A percentile compares a stretch with the other conserved stretches of the same genome.
Evolutionary conservation across 2,113 vertebrate species (phyloP).

Genomic region (Rhynchomys soricoides): DNA sequence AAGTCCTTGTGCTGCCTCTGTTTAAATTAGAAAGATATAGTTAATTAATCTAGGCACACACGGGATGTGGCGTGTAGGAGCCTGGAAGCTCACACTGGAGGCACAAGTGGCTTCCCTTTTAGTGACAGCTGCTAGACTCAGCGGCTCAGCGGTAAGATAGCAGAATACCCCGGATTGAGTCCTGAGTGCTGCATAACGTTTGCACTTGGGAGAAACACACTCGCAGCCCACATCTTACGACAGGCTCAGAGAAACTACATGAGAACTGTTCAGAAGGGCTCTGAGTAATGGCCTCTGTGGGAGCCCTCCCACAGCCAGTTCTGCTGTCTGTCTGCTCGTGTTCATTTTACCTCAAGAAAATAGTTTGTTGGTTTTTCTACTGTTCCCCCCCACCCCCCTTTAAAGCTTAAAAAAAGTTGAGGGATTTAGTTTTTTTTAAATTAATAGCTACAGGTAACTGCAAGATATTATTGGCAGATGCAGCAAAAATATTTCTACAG

Average conservation of each 20-base stretch:
- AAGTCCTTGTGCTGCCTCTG: background rate
- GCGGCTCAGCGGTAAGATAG: accelerated
- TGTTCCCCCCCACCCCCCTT: background rate
- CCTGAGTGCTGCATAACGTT: accelerated
- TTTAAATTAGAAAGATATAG: background rate
- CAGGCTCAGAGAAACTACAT: accelerated
- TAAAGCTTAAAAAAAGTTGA: slow-evolving; percentile 22
- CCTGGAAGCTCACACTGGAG: background rate
- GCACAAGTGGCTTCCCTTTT: accelerated
- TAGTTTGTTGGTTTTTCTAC: background rate
- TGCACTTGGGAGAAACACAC: accelerated
- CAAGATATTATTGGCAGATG: slow-evolving; percentile 70
- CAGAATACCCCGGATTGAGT: accelerated
- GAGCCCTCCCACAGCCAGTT: accelerated
- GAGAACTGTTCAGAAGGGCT: accelerated
- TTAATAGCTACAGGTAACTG: slow-evolving; percentile 66
- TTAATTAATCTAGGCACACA: background rate
- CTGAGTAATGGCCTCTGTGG: accelerated
- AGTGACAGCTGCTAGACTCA: accelerated
- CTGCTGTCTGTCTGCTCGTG: accelerated
- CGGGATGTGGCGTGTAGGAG: background rate
- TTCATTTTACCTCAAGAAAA: background rate
- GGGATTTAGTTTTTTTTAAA: slow-evolving; percentile 54
- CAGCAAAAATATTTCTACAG: slow-evolving; percentile 75
- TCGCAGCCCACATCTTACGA: accelerated